Conservation (phyloP, 2,113 vertebrate genomes). For the Aplodontia rufa region DNA sequence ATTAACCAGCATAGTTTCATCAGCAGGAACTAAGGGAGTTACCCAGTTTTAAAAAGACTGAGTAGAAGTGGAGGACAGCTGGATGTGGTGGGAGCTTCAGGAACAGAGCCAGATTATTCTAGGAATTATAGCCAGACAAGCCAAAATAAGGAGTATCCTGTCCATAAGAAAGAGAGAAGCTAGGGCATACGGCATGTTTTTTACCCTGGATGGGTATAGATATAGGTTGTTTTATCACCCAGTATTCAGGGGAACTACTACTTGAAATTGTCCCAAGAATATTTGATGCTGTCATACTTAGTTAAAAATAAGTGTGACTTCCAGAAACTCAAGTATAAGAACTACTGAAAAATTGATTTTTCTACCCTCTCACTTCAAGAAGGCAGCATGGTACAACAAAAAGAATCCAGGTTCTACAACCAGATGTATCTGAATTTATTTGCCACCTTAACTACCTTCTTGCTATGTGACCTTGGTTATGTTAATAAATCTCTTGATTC, state of each 20-base stretch:
- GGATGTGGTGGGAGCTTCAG: background rate
- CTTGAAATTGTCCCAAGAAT: background rate
- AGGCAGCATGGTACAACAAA: background rate
- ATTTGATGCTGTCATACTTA: background rate
- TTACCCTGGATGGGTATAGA: background rate
- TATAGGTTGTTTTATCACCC: background rate
- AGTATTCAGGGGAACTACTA: slow-evolving; percentile 6
- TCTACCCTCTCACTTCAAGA: background rate
- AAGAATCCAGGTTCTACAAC: background rate
- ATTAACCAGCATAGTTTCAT: background rate
- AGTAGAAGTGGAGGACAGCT: background rate
- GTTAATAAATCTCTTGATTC: background rate
- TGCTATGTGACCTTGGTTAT: background rate
- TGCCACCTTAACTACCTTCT: background rate
- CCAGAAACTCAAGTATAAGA: background rate
- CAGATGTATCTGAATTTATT: background rate
- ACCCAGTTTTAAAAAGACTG: background rate
- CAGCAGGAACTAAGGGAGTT: background rate
- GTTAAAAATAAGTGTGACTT: background rate
- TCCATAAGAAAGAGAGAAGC: background rate
- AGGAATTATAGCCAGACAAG: background rate
- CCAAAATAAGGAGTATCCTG: background rate
- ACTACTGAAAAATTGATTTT: background rate
- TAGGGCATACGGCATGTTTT: background rate
- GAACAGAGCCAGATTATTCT: background rate